Base-by-base conservation (phyloP, 2,797 vertebrate species). In the Rachycentron canadum region DNA sequence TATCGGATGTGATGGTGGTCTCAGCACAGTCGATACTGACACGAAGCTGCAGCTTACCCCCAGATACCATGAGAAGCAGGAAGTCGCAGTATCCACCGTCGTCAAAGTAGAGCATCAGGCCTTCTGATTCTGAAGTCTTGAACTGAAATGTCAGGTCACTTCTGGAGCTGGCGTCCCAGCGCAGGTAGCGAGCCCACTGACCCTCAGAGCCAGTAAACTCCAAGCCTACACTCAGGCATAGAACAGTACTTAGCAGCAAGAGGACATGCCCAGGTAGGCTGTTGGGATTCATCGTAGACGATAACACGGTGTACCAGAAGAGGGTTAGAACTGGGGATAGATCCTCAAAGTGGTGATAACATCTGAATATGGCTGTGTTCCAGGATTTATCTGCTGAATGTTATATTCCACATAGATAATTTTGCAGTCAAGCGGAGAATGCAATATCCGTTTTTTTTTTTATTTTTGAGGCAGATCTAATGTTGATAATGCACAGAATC, bases 41-140 rank as follows among this genome's bases (percentile, higher is more conserved):
- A 50, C 89, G 96, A 8, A 99, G 95, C 87, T 96, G 96, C 84
- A 99, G 91, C 13, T 93, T 96, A 32, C 98, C 98, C n/a, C 95
- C 93, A 3, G 94, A 93, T 10, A 99, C 85, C 0, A 93, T 93
- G 63, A 99, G 94, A 30, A 97, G 96, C 60, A 99, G 95, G 82
- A 99, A 99, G 92, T 99, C 98, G 47, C 98, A 99, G 87, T 95
- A 97, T 30, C 98, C 98, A 0, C 97, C 97, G 0, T 99, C 98
- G 5, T 99, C 98, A 12, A 99, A 96, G 92, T 99, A 99, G 69
- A 99, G 95, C 13, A 99, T 87, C 73, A 99, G 95, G 81, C 97
- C 97, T 4, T 96, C 92, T 12, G 98, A 96, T 45, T 96, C 86
- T 0, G 96, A 96, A 58, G 98, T 99, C 94, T 99, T 98, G 93